These are phyloP conservation scores for Escarpia spicata DNA, from an alignment of 2,888 invertebrate species.

Conservation along the genomic window DNA sequence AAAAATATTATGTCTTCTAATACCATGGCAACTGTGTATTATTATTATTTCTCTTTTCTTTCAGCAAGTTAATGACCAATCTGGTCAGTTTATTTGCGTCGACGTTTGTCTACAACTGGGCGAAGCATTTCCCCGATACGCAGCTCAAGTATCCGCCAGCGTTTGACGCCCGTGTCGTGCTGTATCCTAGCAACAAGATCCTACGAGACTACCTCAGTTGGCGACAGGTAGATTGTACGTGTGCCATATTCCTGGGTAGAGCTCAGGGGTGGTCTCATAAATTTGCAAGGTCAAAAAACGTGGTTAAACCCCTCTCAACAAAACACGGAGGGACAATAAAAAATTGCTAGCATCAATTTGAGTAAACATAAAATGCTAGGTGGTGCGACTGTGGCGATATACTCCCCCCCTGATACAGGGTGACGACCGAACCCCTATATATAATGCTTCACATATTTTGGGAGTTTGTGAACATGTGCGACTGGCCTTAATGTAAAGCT, in stretches of 20 bases:
- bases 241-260: background rate
- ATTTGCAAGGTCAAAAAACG: too few relatives aligned
- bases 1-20: background rate
- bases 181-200: slow-evolving; percentile 89
- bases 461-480: too few relatives aligned
- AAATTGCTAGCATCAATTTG: too few relatives aligned
- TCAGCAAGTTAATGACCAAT: slow-evolving; percentile 83
- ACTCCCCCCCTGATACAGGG: too few relatives aligned
- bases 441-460: too few relatives aligned
- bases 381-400: too few relatives aligned
- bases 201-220: slow-evolving; percentile 69
- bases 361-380: too few relatives aligned
- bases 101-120: slow-evolving; percentile 88
- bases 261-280: too few relatives aligned
- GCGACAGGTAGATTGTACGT: slow-evolving; percentile 65
- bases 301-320: too few relatives aligned
- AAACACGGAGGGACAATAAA: too few relatives aligned
- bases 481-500: too few relatives aligned
- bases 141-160: slow-evolving; percentile 83
- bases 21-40: background rate
- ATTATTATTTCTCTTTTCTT: slow-evolving; percentile 7
- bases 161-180: slow-evolving; percentile 89
- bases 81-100: slow-evolving; percentile 89
- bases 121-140: slow-evolving; percentile 77
- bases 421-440: too few relatives aligned